phyloP scores from a whole-genome alignment of 2,797 vertebrate genomes.

The Mormyrus proboscirostris region DNA sequence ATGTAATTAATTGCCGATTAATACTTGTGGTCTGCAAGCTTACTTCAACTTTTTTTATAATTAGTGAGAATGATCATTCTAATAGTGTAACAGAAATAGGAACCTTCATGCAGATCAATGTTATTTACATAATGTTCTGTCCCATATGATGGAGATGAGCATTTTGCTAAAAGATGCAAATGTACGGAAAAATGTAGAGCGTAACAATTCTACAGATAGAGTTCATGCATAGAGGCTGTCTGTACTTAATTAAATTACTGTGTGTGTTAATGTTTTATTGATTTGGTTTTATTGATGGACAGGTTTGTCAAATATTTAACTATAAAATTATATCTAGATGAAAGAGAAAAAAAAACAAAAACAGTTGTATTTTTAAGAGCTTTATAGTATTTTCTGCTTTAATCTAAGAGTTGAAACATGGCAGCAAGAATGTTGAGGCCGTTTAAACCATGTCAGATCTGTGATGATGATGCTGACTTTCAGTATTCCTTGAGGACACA shows the following conservation, averaged over 20 bases:
- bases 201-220: background rate
- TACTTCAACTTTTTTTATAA: constrained; percentile 25
- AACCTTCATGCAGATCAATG: background rate
- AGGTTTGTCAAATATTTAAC: background rate
- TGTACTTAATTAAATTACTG: background rate
- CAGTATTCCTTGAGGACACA: too few species aligned
- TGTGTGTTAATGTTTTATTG: background rate
- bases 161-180: background rate
- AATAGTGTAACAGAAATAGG: background rate
- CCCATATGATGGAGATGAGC: background rate
- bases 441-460: background rate
- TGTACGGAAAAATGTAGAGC: background rate
- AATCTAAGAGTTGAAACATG: background rate
- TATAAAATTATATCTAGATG: background rate
- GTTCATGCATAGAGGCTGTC: background rate
- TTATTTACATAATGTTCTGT: background rate
- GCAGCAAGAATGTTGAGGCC: background rate
- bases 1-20: constrained; percentile 45
- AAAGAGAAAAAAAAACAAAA: background rate
- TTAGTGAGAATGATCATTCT: background rate
- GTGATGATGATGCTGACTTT: background rate
- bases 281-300: background rate
- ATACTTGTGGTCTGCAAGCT: constrained; percentile 34
- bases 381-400: background rate
- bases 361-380: background rate